Percentiles rank a stretch among this genome's conserved stretches.
phyloP scores from a whole-genome alignment of 2,888 invertebrate genomes.

The Enchytraeus crypticus region DNA sequence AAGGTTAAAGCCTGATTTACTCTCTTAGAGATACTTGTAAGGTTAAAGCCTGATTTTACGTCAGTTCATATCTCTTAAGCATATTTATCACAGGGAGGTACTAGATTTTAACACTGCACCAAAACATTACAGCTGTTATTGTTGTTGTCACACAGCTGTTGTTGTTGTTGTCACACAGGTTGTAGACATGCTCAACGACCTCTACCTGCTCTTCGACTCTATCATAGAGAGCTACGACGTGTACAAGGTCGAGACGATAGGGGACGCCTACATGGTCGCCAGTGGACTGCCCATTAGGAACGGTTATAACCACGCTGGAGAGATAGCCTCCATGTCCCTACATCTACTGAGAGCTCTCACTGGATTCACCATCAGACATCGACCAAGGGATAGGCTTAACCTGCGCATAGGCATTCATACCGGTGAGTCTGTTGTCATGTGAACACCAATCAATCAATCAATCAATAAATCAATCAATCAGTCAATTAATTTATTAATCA shows the following conservation, averaged over 20 bases:
- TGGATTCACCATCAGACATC: slow-evolving; percentile 39
- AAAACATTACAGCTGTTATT: too few species aligned
- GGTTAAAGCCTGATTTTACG: too few species aligned
- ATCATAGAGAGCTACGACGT: slow-evolving; percentile 77
- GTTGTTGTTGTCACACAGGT: slow-evolving; percentile 60
- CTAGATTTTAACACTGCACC: too few species aligned
- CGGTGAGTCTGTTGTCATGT: slow-evolving; percentile 27
- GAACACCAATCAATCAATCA: too few species aligned
- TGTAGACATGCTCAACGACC: slow-evolving; percentile 74
- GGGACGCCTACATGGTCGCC: slow-evolving; percentile 25
- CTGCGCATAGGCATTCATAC: slow-evolving; percentile 47
- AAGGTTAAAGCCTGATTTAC: too few species aligned
- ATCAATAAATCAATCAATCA: too few species aligned
- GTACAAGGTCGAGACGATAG: slow-evolving; percentile 27
- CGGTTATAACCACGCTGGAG: slow-evolving; percentile 42
- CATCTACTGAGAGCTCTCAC: slow-evolving; percentile 39
- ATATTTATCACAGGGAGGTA: too few species aligned
- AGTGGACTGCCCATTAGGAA: slow-evolving; percentile 41
- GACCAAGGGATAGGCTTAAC: slow-evolving; percentile 37
- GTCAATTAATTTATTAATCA: too few species aligned
- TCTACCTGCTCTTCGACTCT: slow-evolving; percentile 78
- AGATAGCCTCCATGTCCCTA: slow-evolving; percentile 46
- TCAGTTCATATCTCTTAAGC: too few species aligned
- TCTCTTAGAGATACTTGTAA: too few species aligned
- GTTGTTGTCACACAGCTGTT: too few species aligned